phyloP scores from a whole-genome alignment of 2,797 vertebrate species.

The Macroramphosus scolopax region DNA sequence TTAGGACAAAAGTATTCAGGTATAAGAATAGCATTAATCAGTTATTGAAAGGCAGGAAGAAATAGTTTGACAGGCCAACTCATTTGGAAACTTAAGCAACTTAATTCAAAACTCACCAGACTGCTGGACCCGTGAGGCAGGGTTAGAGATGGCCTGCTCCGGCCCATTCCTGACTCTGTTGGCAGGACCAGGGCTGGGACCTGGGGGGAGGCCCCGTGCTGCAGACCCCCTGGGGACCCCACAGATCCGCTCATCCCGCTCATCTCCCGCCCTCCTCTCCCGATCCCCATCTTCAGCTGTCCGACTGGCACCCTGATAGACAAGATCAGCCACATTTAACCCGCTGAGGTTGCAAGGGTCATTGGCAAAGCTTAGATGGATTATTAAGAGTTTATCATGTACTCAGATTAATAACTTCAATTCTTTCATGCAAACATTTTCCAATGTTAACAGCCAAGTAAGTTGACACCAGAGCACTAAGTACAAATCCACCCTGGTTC shows the following conservation, averaged over 20 bases:
- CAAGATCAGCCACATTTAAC: background rate
- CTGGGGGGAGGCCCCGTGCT: conserved; percentile 84
- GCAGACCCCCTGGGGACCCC: conserved; percentile 88
- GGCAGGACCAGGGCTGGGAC: conserved; percentile 83
- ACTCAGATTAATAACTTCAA: no score
- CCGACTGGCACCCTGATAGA: conserved; percentile 86
- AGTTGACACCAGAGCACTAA: no score
- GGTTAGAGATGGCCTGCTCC: conserved; percentile 89
- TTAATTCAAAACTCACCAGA: conserved; percentile 79
- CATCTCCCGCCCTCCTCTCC: conserved; percentile 85
- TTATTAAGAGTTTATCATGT: no score
- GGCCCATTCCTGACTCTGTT: conserved; percentile 89
- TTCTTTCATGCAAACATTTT: no score
- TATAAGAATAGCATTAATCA: background rate
- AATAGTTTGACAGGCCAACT: background rate
- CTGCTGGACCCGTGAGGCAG: conserved; percentile 89
- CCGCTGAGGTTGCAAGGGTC: no score
- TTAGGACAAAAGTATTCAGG: background rate
- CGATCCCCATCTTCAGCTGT: conserved; percentile 91
- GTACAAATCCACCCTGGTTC: no score
- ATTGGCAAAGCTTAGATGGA: no score
- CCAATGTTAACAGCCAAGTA: no score
- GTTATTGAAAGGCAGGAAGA: background rate
- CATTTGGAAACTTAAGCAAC: background rate
- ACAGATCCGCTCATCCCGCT: conserved; percentile 89